Percentiles rank a stretch among this genome's conserved stretches.
Conservation (phyloP, 2,113 vertebrate genomes). For the Stercorarius parasiticus region DNA sequence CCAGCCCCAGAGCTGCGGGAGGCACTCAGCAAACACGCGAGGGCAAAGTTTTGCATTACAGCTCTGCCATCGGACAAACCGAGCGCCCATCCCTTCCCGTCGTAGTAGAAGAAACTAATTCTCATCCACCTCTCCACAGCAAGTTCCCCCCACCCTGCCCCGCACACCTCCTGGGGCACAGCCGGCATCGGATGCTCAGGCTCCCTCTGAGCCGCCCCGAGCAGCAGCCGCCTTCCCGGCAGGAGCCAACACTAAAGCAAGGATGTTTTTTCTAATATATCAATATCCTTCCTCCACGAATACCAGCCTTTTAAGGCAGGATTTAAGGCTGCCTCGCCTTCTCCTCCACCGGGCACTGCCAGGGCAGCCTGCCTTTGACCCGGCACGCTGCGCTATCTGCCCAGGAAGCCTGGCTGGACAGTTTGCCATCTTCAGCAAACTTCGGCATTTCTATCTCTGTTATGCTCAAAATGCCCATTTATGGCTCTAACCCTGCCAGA, state of each 20-base stretch:
- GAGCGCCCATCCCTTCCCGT: neutral
- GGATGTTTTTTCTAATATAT: neutral
- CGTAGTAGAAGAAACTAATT: neutral
- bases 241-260: neutral
- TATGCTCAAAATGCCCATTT: neutral
- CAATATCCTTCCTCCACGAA: neutral
- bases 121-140: neutral
- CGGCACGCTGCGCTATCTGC: neutral
- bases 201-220: accelerated
- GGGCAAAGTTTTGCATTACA: neutral
- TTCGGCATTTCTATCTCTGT: neutral
- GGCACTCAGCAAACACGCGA: accelerated
- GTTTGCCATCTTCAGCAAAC: neutral
- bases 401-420: neutral
- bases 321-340: neutral
- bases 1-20: neutral
- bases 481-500: neutral
- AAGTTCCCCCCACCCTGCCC: neutral
- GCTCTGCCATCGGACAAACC: neutral
- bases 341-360: accelerated
- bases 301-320: neutral
- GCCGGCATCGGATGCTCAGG: accelerated
- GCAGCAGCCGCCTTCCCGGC: neutral
- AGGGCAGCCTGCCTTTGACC: neutral
- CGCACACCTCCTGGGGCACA: neutral